Evolutionary conservation across 1,140 invertebrate species (phyloP).

Genomic region (Zophobas morio): DNA sequence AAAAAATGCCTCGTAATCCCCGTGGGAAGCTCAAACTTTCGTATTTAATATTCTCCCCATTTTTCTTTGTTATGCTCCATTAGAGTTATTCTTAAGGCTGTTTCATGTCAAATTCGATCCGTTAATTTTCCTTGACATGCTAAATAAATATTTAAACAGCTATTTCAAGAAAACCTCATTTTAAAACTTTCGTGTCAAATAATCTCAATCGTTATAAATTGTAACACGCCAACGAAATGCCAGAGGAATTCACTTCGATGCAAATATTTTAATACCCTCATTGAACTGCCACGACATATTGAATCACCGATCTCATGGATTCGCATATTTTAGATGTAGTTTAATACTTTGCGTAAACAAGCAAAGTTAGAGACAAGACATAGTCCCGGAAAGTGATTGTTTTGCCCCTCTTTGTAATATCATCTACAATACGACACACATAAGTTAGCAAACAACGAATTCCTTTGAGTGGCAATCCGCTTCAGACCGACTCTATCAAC

Average conservation of each 20-base stretch:
- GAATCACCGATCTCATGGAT: conserved; percentile 2
- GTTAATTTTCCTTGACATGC: not conserved
- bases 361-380: not conserved
- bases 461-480: not conserved
- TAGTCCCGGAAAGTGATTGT: conserved; percentile 9
- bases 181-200: not conserved
- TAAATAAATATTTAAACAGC: not conserved
- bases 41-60: not conserved
- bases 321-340: conserved; percentile 18
- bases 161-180: not conserved
- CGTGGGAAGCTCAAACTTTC: not conserved
- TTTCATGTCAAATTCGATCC: not conserved
- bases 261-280: no score
- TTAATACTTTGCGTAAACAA: conserved; percentile 21
- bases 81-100: not conserved
- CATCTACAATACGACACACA: conserved; percentile 2
- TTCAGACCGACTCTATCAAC: not conserved
- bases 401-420: not conserved
- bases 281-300: conserved; percentile 8
- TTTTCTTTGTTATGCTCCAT: not conserved
- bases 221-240: not conserved
- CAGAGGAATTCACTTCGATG: not conserved
- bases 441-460: conserved; percentile 5
- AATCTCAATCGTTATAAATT: not conserved
- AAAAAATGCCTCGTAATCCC: not conserved